Base-by-base conservation (phyloP, 2,797 vertebrate genomes). In the Rhinichthys osculus region DNA sequence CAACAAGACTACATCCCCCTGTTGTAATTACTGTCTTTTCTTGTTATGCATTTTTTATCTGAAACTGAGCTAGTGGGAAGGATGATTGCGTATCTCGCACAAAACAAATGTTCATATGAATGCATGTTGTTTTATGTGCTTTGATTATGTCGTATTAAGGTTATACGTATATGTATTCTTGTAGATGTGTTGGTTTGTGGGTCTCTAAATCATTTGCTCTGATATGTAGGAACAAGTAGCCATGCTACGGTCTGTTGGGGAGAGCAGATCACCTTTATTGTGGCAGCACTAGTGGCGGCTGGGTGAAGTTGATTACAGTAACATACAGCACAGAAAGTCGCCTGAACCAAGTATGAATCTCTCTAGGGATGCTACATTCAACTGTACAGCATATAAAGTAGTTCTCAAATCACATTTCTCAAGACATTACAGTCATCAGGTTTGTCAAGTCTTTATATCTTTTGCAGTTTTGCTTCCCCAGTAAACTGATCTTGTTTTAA, bases 21-120 rank as follows among this genome's bases (percentile, higher is more conserved):
- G 73, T 77, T 66, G 42, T 81, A 81, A 50, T 81, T 67, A 67
- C 27, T 35, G 62, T 69, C 62, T 38, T 67, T 81, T 52, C 62
- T 77, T 73, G 17, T 83, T 44, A 83, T n/a, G 35, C 40, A 54
- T 52, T 40, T 84, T 19, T 52, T 11, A 69, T 70, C 30, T 78
- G 4, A 67, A 40, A 78, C 17, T 21, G 33, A 70, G 9, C 66
- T n/a, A 57, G 47, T 19, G 21, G 13, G 64, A 66, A 66, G 44
- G 27, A 67, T 50, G 16, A 4, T 38, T 16, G 74, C 1, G 8
- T 44, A 5, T 64, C 23, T 44, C 0, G 8, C n/a, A 78, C 38
- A 78, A 64, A 42, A 62, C 35, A 66, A 80, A 33, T 80, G 40
- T 23, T 59, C 52, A 42, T 35, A 23, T 64, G 27, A 64, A 44